Evolutionary conservation across 2,888 invertebrate species (phyloP), one percentile per base, ranked within the genome.

Genomic region (Drosophila prolongata): DNA sequence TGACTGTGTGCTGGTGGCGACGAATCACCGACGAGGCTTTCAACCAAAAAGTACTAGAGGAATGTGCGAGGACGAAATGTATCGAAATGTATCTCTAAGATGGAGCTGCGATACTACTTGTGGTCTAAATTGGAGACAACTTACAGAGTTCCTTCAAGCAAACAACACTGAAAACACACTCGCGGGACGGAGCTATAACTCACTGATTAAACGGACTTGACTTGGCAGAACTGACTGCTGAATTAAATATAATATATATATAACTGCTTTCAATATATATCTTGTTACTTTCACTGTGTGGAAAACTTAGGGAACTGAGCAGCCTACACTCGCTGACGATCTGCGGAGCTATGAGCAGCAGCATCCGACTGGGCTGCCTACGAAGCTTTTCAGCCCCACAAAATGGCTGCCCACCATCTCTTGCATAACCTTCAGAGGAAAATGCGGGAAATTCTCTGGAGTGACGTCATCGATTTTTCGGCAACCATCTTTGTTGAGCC

Each of bases 291-390:
- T 53, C 11, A 11, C 58, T 58, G 19, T 30, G n/a, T 59, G 54
- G 38, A 59, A 16, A 61, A 42, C 42, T 64, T 35, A 47, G 65
- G 79, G 53, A 74, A 79, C 56, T 75, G 58, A 73, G 89, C 92
- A 90, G 91, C 92, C 92, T 91, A 89, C 88, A 92, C 92, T 92
- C 91, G 91, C 90, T 91, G 92, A 92, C 92, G 91, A 90, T 92
- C 92, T 92, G 90, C 90, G 90, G 86, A 90, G 91, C 92, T 92
- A 90, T 92, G 92, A 91, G 85, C 79, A 76, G 73, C 78, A 90
- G 83, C 81, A 87, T 85, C 85, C 82, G 87, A 75, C 72, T 78
- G 76, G 82, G 89, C 82, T 84, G 78, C 90, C 89, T 90, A 91
- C 88, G 89, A 90, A 90, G 90, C 87, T 86, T 80, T 62, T 67